These are phyloP conservation scores for Diarsia dahlii DNA, from an alignment of 2,888 invertebrate species.

Conservation along the genomic window DNA sequence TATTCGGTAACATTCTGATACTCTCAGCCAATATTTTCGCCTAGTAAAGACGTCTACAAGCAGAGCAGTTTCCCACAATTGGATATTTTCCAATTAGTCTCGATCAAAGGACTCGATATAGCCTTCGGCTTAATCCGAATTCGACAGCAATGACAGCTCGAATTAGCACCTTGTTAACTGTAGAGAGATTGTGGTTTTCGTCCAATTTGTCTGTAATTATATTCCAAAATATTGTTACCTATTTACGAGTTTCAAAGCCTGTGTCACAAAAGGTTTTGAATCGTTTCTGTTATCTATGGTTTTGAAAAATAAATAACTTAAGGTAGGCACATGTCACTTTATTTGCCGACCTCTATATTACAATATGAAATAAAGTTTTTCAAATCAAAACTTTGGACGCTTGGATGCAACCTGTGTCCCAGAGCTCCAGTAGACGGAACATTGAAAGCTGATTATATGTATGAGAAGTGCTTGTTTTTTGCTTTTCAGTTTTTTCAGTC, in stretches of 20 bases:
- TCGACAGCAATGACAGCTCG: background rate
- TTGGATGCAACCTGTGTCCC: no score
- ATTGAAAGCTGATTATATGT: background rate
- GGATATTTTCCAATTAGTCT: background rate
- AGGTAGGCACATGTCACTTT: no score
- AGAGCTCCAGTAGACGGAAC: background rate
- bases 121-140: background rate
- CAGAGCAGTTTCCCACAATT: background rate
- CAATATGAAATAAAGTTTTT: background rate
- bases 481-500: no score
- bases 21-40: background rate
- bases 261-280: background rate
- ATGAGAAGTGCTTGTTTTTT: background rate
- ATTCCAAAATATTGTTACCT: background rate
- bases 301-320: background rate
- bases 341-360: no score
- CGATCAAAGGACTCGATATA: background rate
- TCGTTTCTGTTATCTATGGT: no score
- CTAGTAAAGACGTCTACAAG: background rate
- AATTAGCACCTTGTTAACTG: background rate
- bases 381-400: background rate
- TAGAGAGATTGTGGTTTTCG: no score
- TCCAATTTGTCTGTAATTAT: background rate
- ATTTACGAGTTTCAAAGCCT: background rate
- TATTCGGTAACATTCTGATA: background rate